These are phyloP conservation scores for Spilogale gracilis DNA, from an alignment of 2,113 vertebrate species.

Conservation along the genomic window DNA sequence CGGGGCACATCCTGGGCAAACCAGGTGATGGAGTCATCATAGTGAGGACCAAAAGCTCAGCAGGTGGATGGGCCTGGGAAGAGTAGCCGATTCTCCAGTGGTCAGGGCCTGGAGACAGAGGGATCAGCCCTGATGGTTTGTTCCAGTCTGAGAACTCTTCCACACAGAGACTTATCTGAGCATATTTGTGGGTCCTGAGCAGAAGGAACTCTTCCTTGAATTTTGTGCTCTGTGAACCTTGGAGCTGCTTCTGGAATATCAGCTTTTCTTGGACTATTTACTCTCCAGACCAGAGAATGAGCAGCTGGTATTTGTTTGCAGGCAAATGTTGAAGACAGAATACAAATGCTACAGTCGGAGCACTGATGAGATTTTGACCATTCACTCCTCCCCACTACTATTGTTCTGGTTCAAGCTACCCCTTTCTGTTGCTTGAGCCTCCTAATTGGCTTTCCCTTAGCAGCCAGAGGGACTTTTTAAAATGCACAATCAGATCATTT, in stretches of 20 bases:
- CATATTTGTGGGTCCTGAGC: background rate
- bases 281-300: background rate
- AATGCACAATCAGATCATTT: background rate
- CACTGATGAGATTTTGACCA: background rate
- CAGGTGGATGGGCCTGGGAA: background rate
- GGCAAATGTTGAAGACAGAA: background rate
- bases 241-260: background rate
- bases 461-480: background rate
- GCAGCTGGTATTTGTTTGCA: background rate
- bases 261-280: background rate
- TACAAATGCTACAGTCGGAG: background rate
- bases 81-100: background rate
- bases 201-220: background rate
- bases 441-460: background rate
- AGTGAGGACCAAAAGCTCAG: background rate
- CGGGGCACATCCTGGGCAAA: background rate
- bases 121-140: background rate
- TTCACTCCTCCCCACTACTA: rapidly evolving
- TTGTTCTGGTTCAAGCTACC: background rate
- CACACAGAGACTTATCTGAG: background rate
- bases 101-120: background rate
- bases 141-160: background rate
- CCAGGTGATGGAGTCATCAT: background rate
- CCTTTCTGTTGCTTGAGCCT: background rate
- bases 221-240: background rate